These are phyloP conservation scores for Leucoptera coffeella DNA, from an alignment of 2,888 invertebrate species.

Conservation along the genomic window DNA sequence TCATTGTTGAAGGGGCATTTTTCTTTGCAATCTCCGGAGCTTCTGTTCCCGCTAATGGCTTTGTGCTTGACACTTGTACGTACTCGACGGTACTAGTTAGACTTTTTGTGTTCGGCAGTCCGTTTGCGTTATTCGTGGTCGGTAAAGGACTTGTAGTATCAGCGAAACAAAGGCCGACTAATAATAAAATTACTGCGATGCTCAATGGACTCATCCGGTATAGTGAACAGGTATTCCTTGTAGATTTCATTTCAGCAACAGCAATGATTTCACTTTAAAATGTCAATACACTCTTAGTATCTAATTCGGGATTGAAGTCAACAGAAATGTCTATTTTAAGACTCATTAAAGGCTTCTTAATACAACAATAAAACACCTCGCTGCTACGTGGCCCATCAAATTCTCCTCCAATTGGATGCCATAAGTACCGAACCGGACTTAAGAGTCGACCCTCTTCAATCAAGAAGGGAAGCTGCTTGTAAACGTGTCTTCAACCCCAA, in stretches of 20 bases:
- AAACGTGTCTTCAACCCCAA: constrained; percentile 16
- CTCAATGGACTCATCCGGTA: constrained; percentile 7
- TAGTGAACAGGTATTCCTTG: too few species aligned
- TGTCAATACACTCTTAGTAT: background rate
- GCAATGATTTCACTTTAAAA: background rate
- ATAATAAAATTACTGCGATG: constrained; percentile 19
- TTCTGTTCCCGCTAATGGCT: constrained; percentile 22
- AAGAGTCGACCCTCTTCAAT: constrained; percentile 37
- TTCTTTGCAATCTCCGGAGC: constrained; percentile 15
- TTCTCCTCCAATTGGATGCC: too few species aligned
- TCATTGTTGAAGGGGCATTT: constrained; percentile 21
- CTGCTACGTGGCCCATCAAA: too few species aligned
- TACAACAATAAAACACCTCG: too few species aligned
- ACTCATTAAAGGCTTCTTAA: too few species aligned
- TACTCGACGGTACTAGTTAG: constrained; percentile 17
- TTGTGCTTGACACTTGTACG: constrained; percentile 14
- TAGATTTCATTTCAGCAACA: too few species aligned
- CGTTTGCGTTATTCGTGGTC: constrained; percentile 16
- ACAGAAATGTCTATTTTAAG: too few species aligned
- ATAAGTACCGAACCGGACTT: too few species aligned
- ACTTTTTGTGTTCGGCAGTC: constrained; percentile 14
- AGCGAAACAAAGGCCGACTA: constrained; percentile 18
- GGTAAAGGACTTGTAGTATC: constrained; percentile 16
- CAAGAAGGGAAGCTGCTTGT: constrained; percentile 18
- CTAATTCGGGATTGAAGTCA: too few species aligned